Evolutionary conservation across 2,797 vertebrate species (phyloP).

Genomic region (Myoxocephalus aenaeus): DNA sequence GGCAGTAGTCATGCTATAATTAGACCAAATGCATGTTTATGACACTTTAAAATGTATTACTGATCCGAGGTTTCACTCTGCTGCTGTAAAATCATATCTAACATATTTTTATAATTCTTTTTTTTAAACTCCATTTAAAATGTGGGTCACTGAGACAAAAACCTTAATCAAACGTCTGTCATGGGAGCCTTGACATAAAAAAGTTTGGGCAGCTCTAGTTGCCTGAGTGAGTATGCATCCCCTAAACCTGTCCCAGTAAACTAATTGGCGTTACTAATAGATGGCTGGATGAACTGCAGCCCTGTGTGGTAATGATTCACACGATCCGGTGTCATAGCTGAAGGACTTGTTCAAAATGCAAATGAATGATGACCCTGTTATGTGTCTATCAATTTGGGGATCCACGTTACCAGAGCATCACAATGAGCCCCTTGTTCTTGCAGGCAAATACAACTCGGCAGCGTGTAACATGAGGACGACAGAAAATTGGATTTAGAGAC

Average conservation of each 20-base stretch:
- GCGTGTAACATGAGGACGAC: slow-evolving; percentile 42
- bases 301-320: slow-evolving; percentile 80
- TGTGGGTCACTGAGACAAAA: slow-evolving; percentile 70
- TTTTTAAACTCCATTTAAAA: slow-evolving; percentile 13
- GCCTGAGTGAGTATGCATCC: slow-evolving; percentile 66
- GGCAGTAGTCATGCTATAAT: not conserved
- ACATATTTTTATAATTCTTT: no score
- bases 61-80: slow-evolving; percentile 9
- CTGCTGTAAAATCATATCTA: slow-evolving; percentile 6
- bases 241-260: slow-evolving; percentile 83
- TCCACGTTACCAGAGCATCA: slow-evolving; percentile 72
- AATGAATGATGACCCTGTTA: slow-evolving; percentile 84
- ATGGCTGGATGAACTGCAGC: slow-evolving; percentile 82
- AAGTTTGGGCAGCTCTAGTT: slow-evolving; percentile 58
- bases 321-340: slow-evolving; percentile 84
- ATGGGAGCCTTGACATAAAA: slow-evolving; percentile 59
- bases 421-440: slow-evolving; percentile 82
- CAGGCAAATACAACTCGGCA: slow-evolving; percentile 68
- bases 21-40: not conserved
- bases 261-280: slow-evolving; percentile 89
- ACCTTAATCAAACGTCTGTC: slow-evolving; percentile 56
- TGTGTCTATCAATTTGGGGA: slow-evolving; percentile 81
- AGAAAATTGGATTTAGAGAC: slow-evolving; percentile 53
- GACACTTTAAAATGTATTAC: not conserved
- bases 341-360: slow-evolving; percentile 84